Evolutionary conservation across 2,797 vertebrate genomes (phyloP).

Genomic region (Nannoperca australis): DNA sequence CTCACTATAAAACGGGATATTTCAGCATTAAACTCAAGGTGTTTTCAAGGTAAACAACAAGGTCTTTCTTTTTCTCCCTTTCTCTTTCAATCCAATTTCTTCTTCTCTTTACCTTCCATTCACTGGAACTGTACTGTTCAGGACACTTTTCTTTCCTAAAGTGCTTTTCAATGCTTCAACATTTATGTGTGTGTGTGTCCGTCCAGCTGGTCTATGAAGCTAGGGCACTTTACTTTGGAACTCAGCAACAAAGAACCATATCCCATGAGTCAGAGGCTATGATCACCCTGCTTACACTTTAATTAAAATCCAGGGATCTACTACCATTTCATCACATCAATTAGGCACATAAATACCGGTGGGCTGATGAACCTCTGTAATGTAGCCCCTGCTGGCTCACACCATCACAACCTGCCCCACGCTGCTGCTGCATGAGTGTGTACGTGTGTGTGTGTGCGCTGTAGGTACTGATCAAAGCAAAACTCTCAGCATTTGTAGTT

Average conservation of each 20-base stretch:
- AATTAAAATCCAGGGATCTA: slow-evolving; percentile 72
- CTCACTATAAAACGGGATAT: slow-evolving; percentile 55
- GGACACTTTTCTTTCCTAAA: slow-evolving; percentile 38
- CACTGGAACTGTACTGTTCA: slow-evolving; percentile 30
- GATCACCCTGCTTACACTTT: slow-evolving; percentile 55
- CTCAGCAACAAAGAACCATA: slow-evolving; percentile 46
- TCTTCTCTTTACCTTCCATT: slow-evolving; percentile 49
- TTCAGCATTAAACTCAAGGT: slow-evolving; percentile 69
- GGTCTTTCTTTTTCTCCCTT: slow-evolving; percentile 2
- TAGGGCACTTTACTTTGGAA: slow-evolving; percentile 14
- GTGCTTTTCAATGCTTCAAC: slow-evolving; percentile 53
- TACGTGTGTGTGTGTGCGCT: slow-evolving; percentile 9
- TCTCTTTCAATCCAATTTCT: slow-evolving; percentile 48
- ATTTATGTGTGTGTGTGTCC: slow-evolving; percentile 42
- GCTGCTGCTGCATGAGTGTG: slow-evolving; percentile 28
- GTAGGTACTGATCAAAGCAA: slow-evolving; percentile 54
- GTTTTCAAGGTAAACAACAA: slow-evolving; percentile 77
- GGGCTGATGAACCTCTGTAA: slow-evolving; percentile 71
- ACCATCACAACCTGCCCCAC: slow-evolving; percentile 25
- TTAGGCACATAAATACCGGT: slow-evolving; percentile 59
- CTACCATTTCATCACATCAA: slow-evolving; percentile 60
- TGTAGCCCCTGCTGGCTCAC: slow-evolving; percentile 42
- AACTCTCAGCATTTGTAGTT: slow-evolving; percentile 38
- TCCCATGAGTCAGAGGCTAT: slow-evolving; percentile 22
- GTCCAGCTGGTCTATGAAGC: slow-evolving; percentile 3